Evolutionary conservation across 2,888 invertebrate genomes (phyloP).

Genomic region (Encarsia formosa): DNA sequence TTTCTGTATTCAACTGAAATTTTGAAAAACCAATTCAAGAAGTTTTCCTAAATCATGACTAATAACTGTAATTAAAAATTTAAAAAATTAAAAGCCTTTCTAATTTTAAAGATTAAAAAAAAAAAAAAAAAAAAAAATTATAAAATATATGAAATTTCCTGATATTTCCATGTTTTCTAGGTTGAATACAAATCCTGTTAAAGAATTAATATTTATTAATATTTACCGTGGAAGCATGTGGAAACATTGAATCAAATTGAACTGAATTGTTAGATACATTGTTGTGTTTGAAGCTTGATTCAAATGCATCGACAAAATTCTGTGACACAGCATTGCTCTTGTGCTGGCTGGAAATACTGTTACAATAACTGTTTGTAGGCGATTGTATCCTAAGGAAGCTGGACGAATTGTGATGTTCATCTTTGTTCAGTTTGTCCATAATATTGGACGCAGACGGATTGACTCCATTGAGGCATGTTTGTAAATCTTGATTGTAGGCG

Average conservation of each 20-base stretch:
- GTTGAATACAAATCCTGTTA: no score
- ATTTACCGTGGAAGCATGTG: conserved; percentile 20
- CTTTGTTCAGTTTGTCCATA: conserved; percentile 1
- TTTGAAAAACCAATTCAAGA: no score
- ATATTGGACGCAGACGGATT: conserved; percentile 10
- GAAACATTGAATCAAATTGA: conserved; percentile 16
- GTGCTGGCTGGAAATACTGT: conserved; percentile 15
- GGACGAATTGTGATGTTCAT: conserved; percentile 26
- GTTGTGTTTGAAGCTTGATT: conserved; percentile 17
- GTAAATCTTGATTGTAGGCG: conserved; percentile 12
- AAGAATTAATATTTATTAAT: no score
- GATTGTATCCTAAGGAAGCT: conserved; percentile 49
- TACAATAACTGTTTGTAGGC: conserved; percentile 33
- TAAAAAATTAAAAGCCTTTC: no score
- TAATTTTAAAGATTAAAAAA: no score
- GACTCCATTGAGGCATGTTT: not conserved
- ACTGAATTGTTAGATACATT: conserved; percentile 12
- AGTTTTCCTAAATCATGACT: no score
- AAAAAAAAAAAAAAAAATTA: no score
- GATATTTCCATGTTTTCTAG: no score
- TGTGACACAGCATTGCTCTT: conserved; percentile 19
- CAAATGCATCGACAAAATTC: conserved; percentile 20
- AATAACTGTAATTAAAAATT: no score
- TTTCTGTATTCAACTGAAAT: no score
- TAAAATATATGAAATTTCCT: no score